phyloP scores from a whole-genome alignment of 2,888 invertebrate genomes.

The Siphlonurus alternatus region DNA sequence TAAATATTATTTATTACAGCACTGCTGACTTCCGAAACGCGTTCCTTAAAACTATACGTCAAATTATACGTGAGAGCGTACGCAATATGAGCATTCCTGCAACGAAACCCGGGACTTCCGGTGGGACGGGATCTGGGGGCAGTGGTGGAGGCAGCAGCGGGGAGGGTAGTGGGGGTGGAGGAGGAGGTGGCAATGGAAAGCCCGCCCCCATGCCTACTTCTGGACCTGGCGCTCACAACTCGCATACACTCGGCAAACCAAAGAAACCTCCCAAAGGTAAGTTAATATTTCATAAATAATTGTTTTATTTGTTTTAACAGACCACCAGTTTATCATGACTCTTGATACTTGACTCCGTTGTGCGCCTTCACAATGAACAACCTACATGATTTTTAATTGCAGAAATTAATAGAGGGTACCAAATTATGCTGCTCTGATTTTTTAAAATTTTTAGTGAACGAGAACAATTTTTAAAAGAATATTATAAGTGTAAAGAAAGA shows the following conservation, averaged over 20 bases:
- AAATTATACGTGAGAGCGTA: slow-evolving; percentile 92
- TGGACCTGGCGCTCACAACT: slow-evolving; percentile 34
- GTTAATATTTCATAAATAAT: no score
- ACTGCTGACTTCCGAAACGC: slow-evolving; percentile 93
- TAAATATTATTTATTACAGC: no score
- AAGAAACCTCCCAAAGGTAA: slow-evolving; percentile 40
- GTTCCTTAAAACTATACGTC: slow-evolving; percentile 90
- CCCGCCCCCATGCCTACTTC: slow-evolving; percentile 14
- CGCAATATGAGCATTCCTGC: slow-evolving; percentile 91
- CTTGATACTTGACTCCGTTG: no score
- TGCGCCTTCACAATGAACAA: no score
- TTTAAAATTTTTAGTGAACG: no score
- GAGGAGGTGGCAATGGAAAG: slow-evolving; percentile 14
- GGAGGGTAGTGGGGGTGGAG: slow-evolving; percentile 10
- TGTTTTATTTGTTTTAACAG: no score
- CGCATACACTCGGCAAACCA: slow-evolving; percentile 67
- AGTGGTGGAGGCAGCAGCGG: slow-evolving; percentile 9
- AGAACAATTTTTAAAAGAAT: no score
- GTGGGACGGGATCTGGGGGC: slow-evolving; percentile 11
- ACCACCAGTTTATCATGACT: no score
- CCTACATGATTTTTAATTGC: no score
- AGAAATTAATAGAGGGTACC: no score
- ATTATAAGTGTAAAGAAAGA: no score
- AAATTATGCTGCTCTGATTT: no score
- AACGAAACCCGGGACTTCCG: slow-evolving; percentile 32